These are phyloP conservation scores for Rhimphoctona megacephalus DNA, from an alignment of 2,888 invertebrate species.

Conservation along the genomic window DNA sequence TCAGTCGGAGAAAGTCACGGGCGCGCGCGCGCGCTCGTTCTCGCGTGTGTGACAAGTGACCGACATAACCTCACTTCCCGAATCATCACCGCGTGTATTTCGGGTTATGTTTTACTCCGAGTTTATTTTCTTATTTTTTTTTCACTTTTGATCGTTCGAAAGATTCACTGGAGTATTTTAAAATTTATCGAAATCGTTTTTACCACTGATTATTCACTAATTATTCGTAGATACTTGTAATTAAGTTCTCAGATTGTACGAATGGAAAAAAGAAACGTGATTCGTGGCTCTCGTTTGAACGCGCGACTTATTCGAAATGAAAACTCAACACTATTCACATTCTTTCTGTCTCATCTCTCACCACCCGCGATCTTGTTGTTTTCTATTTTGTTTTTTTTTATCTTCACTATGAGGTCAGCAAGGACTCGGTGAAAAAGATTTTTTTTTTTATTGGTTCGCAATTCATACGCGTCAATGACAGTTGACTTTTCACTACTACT, in stretches of 20 bases:
- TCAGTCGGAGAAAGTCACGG: constrained; percentile 55
- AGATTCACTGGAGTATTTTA: background rate
- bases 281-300: background rate
- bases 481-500: constrained; percentile 29
- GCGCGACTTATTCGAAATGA: constrained; percentile 34
- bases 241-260: background rate
- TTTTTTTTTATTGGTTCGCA: constrained; percentile 31
- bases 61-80: constrained; percentile 60
- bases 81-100: constrained; percentile 58
- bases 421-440: constrained; percentile 27
- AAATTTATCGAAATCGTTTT: background rate
- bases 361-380: constrained; percentile 47
- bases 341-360: constrained; percentile 51
- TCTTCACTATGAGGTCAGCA: constrained; percentile 36
- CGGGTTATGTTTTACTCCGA: constrained; percentile 1
- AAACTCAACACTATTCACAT: constrained; percentile 54
- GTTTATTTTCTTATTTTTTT: background rate
- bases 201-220: background rate
- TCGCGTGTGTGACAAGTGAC: constrained; percentile 63
- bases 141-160: background rate
- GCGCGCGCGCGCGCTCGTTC: constrained; percentile 56
- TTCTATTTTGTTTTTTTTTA: background rate
- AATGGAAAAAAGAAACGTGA: background rate
- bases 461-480: constrained; percentile 54
- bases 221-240: background rate